These are phyloP conservation scores for Pangasius sanitwongsei DNA, from an alignment of 2,797 vertebrate species.

Conservation along the genomic window DNA sequence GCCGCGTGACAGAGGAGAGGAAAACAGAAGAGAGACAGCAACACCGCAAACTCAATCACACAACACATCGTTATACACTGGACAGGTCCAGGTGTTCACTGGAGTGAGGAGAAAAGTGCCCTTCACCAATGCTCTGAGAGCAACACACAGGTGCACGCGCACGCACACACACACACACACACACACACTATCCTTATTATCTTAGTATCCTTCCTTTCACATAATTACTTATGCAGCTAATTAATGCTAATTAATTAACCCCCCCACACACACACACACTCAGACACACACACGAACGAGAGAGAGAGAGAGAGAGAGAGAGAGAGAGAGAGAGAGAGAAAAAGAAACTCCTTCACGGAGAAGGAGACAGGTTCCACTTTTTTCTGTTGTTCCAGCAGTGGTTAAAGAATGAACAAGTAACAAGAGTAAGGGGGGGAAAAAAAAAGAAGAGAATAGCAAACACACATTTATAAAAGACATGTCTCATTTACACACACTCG, in stretches of 20 bases:
- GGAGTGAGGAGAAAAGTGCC: slow-evolving; percentile 16
- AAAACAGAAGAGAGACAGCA: slow-evolving; percentile 39
- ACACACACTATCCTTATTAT: too few species aligned
- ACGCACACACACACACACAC: slow-evolving; percentile 1
- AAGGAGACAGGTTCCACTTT: slow-evolving; percentile 48
- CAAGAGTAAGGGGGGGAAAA: too few species aligned
- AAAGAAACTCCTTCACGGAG: slow-evolving; percentile 19
- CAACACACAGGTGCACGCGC: neutral
- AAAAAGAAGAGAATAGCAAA: slow-evolving; percentile 56
- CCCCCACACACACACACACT: too few species aligned
- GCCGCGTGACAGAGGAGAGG: slow-evolving; percentile 19
- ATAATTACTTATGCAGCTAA: neutral
- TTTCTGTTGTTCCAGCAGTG: slow-evolving; percentile 35
- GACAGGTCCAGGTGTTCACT: slow-evolving; percentile 8
- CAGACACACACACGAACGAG: neutral
- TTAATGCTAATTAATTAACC: too few species aligned
- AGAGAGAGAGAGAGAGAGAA: too few species aligned
- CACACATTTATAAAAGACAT: slow-evolving; percentile 46
- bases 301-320: too few species aligned
- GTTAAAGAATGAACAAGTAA: slow-evolving; percentile 58
- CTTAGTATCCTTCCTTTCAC: neutral
- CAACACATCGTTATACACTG: slow-evolving; percentile 2
- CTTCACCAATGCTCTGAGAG: neutral
- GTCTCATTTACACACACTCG: slow-evolving; percentile 53
- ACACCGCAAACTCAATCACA: slow-evolving; percentile 39